Evolutionary conservation across 1,140 invertebrate species (phyloP).

Genomic region (Drosophila repleta): DNA sequence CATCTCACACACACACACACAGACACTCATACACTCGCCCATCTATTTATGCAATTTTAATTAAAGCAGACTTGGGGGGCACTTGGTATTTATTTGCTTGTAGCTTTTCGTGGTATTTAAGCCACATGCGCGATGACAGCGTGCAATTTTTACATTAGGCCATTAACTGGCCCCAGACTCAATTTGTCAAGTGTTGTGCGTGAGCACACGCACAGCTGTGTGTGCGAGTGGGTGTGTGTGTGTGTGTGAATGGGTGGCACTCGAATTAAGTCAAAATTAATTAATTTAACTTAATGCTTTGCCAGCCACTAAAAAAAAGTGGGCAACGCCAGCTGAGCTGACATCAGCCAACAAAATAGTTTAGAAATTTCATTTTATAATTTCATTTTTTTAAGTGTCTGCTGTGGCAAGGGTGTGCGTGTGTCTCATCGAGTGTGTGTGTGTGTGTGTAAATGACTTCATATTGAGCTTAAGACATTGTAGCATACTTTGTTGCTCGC

Average conservation of each 20-base stretch:
- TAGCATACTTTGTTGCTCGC: constrained; percentile 47
- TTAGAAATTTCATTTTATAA: constrained; percentile 26
- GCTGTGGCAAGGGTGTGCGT: not conserved
- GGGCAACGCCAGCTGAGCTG: constrained; percentile 12
- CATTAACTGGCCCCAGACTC: constrained; percentile 43
- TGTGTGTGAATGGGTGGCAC: constrained; percentile 14
- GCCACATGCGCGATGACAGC: constrained; percentile 63
- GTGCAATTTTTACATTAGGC: constrained; percentile 58
- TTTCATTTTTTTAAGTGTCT: constrained; percentile 18
- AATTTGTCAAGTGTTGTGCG: constrained; percentile 65
- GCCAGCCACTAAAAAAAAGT: not conserved
- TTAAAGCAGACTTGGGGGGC: constrained; percentile 54
- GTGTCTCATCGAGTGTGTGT: too few relatives aligned
- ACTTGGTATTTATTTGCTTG: constrained; percentile 3
- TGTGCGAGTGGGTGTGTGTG: constrained; percentile 1
- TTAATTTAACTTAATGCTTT: constrained; percentile 35
- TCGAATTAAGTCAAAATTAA: constrained; percentile 25
- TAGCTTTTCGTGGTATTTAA: constrained; percentile 8
- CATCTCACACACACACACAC: not conserved
- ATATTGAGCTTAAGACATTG: constrained; percentile 28
- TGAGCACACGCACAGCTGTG: constrained; percentile 33
- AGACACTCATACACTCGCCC: not conserved
- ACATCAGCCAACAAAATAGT: constrained; percentile 38
- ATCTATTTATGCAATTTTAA: constrained; percentile 72
- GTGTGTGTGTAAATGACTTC: constrained; percentile 39